Conservation (phyloP, 2,113 vertebrate species). For the Menura novaehollandiae region DNA sequence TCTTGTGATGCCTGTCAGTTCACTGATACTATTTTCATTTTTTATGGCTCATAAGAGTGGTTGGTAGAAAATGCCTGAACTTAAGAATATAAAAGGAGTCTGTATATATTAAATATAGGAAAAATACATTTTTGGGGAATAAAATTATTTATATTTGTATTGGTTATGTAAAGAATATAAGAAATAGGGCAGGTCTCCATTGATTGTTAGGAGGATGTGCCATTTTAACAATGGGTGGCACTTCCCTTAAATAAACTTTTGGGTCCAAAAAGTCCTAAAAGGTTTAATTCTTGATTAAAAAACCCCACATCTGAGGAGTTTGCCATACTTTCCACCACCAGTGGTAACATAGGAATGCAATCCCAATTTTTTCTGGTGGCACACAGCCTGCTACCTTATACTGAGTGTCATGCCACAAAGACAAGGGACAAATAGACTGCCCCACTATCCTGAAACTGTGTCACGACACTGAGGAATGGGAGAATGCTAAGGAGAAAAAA, state of each 20-base stretch:
- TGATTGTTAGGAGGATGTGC: background rate
- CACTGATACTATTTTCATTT: background rate
- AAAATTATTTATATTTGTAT: background rate
- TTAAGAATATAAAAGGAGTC: background rate
- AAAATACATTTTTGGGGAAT: background rate
- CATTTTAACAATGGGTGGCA: background rate
- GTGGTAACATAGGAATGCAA: background rate
- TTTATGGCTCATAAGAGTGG: background rate
- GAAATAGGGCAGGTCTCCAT: background rate
- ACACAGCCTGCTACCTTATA: background rate
- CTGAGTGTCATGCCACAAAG: background rate
- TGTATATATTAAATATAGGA: background rate
- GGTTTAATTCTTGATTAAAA: background rate
- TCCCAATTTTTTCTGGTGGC: background rate
- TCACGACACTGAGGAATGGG: background rate
- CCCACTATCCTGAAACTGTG: background rate
- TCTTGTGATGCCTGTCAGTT: background rate
- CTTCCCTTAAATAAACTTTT: background rate
- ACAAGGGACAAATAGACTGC: background rate
- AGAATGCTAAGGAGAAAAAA: background rate
- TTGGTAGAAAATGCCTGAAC: background rate
- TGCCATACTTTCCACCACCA: background rate
- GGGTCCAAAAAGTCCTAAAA: background rate
- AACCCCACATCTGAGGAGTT: rapidly evolving
- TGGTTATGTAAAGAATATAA: background rate